Evolutionary conservation across 2,888 invertebrate species (phyloP).

Genomic region (Lacanobia wlatinum): DNA sequence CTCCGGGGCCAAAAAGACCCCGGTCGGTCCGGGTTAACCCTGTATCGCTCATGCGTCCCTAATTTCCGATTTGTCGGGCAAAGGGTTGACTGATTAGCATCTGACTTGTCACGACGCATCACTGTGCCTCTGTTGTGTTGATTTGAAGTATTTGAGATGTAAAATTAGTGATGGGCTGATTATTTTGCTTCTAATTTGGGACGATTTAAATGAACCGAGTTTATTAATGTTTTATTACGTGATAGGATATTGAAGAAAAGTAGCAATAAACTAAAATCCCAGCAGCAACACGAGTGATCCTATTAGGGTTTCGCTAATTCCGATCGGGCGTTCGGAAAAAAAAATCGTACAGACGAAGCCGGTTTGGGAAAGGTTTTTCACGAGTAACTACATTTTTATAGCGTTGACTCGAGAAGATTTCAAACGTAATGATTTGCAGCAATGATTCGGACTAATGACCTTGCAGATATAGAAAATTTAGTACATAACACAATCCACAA

Average conservation of each 20-base stretch:
- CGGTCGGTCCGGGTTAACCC: slow-evolving; percentile 83
- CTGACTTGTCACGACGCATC: slow-evolving; percentile 88
- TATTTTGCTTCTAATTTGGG: slow-evolving; percentile 3
- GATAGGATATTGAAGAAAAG: too few species aligned
- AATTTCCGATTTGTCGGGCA: slow-evolving; percentile 90
- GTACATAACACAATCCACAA: not conserved
- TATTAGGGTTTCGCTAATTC: too few species aligned
- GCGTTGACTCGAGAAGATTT: not conserved
- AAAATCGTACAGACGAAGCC: too few species aligned
- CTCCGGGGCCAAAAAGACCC: slow-evolving; percentile 82
- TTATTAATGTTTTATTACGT: not conserved
- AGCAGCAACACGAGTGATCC: too few species aligned
- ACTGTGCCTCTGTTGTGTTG: slow-evolving; percentile 80
- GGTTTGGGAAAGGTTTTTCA: too few species aligned
- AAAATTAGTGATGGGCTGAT: slow-evolving; percentile 69
- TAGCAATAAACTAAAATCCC: too few species aligned
- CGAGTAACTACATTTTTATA: too few species aligned
- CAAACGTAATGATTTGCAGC: too few species aligned
- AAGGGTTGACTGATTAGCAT: slow-evolving; percentile 90
- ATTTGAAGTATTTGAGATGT: slow-evolving; percentile 72
- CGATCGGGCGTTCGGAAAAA: too few species aligned
- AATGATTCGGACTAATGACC: too few species aligned
- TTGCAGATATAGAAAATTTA: not conserved
- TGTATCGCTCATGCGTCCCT: slow-evolving; percentile 89
- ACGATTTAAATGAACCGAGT: not conserved